phyloP scores from a whole-genome alignment of 2,888 invertebrate genomes.

The Lamellibrachia columna region DNA sequence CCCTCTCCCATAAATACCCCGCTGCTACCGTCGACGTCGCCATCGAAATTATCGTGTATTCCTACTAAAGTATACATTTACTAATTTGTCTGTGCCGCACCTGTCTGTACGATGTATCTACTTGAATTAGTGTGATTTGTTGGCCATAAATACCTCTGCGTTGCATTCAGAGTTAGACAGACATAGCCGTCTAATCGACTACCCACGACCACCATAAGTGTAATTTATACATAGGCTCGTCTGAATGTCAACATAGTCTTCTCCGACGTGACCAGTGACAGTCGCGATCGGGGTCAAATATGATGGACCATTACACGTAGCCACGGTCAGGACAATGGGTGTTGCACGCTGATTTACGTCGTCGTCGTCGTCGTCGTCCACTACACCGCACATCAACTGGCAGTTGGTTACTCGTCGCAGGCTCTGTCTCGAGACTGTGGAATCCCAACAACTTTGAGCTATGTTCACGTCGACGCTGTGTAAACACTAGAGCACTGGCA shows the following conservation, averaged over 20 bases:
- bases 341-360: background rate
- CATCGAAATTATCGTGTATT: background rate
- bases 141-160: too few relatives aligned
- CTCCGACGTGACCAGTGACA: background rate
- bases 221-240: background rate
- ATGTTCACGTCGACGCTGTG: background rate
- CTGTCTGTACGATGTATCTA: background rate
- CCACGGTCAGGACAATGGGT: background rate
- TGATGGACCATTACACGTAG: background rate
- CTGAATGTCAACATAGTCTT: background rate
- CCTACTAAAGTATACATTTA: too few relatives aligned
- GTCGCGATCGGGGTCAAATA: background rate
- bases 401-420: background rate
- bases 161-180: too few relatives aligned
- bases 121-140: too few relatives aligned
- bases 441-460: background rate
- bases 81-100: too few relatives aligned
- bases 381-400: background rate
- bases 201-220: background rate
- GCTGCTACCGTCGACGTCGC: background rate
- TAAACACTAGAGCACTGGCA: too few relatives aligned
- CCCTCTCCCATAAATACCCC: too few relatives aligned
- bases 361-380: background rate
- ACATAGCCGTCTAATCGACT: background rate
- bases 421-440: background rate